Evolutionary conservation across 2,888 invertebrate genomes (phyloP).

Genomic region (Trypoxylon attenuatum): DNA sequence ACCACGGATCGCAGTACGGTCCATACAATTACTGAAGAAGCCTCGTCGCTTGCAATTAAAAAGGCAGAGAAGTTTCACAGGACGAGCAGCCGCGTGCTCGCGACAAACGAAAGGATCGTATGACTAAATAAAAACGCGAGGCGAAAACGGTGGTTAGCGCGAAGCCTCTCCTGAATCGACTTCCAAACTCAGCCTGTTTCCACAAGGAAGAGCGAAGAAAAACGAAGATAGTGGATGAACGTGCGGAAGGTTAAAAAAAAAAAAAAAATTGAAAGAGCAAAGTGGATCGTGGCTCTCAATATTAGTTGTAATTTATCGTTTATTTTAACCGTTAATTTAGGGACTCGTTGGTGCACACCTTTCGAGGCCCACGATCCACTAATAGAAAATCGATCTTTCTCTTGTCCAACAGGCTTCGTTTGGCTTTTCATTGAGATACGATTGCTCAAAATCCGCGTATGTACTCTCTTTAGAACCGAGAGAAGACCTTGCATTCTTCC

Average conservation of each 20-base stretch:
- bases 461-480: slow-evolving; percentile 37
- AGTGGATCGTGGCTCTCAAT: slow-evolving; percentile 30
- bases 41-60: slow-evolving; percentile 12
- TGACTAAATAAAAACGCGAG: slow-evolving; percentile 4
- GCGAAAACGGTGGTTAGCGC: not conserved
- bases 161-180: slow-evolving; percentile 19
- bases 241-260: no score
- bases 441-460: slow-evolving; percentile 44
- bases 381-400: slow-evolving; percentile 1
- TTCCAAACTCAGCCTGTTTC: slow-evolving; percentile 13
- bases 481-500: slow-evolving; percentile 26
- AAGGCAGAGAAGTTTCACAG: slow-evolving; percentile 27
- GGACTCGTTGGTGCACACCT: slow-evolving; percentile 35
- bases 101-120: slow-evolving; percentile 7
- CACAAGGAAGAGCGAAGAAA: slow-evolving; percentile 3
- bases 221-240: no score
- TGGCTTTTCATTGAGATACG: slow-evolving; percentile 20
- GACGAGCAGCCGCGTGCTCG: slow-evolving; percentile 24
- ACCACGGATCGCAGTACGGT: slow-evolving; percentile 92
- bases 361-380: slow-evolving; percentile 18
- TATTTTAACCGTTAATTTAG: slow-evolving; percentile 18
- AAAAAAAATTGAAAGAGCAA: no score
- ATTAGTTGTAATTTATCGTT: slow-evolving; percentile 44
- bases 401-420: slow-evolving; percentile 9
- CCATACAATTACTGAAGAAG: slow-evolving; percentile 90